Percentiles rank a stretch among this genome's conserved stretches.
phyloP scores from a whole-genome alignment of 2,797 vertebrate species.

The Neopelma chrysocephalum region DNA sequence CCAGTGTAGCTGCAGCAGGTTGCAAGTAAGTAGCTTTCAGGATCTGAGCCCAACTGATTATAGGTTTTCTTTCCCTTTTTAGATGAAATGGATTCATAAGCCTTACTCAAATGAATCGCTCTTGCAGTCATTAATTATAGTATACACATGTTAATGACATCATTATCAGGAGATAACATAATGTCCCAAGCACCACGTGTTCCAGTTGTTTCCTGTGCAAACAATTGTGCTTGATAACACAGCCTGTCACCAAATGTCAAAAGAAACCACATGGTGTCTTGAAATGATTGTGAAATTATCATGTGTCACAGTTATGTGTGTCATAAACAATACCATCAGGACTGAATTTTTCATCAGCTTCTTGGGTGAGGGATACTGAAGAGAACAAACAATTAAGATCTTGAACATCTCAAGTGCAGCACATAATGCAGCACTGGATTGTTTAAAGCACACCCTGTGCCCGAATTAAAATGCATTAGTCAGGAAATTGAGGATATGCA shows the following conservation, averaged over 20 bases:
- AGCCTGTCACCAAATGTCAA: slow-evolving; percentile 60
- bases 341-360: slow-evolving; percentile 47
- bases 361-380: not conserved
- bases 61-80: slow-evolving; percentile 64
- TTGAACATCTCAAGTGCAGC: slow-evolving; percentile 12
- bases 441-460: slow-evolving; percentile 9
- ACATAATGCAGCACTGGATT: not conserved
- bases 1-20: slow-evolving; percentile 37
- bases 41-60: slow-evolving; percentile 58
- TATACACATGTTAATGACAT: slow-evolving; percentile 68
- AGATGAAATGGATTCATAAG: slow-evolving; percentile 62
- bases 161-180: slow-evolving; percentile 65
- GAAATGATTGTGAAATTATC: slow-evolving; percentile 65
- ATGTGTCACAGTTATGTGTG: slow-evolving; percentile 40
- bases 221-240: slow-evolving; percentile 66
- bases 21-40: slow-evolving; percentile 58
- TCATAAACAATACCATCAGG: slow-evolving; percentile 54
- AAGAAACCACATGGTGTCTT: slow-evolving; percentile 58
- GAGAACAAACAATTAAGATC: slow-evolving; percentile 32
- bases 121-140: slow-evolving; percentile 68
- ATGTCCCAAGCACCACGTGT: slow-evolving; percentile 56
- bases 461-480: slow-evolving; percentile 21
- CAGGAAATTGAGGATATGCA: not conserved
- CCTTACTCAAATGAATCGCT: slow-evolving; percentile 53
- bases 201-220: slow-evolving; percentile 65